Conservation (phyloP, 2,113 vertebrate genomes). For the Colinus virginianus region DNA sequence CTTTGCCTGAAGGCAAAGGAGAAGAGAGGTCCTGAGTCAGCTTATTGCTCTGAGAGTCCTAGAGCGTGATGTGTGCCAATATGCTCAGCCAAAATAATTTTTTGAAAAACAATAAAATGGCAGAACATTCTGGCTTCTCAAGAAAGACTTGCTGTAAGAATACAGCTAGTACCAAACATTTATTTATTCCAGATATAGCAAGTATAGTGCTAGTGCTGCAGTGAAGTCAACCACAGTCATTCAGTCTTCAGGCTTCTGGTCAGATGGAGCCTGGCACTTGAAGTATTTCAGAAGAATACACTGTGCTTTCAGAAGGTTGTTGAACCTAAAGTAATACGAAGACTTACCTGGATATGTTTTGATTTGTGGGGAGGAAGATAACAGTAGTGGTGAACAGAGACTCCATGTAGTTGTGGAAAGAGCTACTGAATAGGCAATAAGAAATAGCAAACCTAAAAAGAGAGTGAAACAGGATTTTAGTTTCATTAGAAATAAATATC, state of each 20-base stretch:
- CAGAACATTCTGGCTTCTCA: not conserved
- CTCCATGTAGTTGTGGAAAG: not conserved
- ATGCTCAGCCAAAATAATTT: not conserved
- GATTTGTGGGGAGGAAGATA: fast-evolving
- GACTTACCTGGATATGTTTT: not conserved
- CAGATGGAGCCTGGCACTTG: not conserved
- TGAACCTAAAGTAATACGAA: not conserved
- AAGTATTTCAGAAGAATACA: not conserved
- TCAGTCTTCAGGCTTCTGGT: not conserved
- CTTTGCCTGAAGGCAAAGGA: not conserved
- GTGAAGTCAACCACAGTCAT: fast-evolving
- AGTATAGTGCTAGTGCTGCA: not conserved
- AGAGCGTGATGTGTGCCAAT: fast-evolving
- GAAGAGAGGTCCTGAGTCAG: not conserved
- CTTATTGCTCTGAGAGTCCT: not conserved
- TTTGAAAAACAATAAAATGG: not conserved
- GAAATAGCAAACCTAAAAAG: not conserved
- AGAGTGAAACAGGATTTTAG: not conserved
- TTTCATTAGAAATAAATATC: not conserved
- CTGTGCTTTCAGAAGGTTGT: not conserved
- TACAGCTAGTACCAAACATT: not conserved
- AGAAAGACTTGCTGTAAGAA: not conserved
- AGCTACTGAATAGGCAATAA: not conserved
- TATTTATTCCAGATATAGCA: not conserved
- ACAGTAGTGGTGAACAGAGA: not conserved